A percentile compares a stretch with the other conserved stretches of the same genome.
Conservation (phyloP, 2,113 vertebrate species). For the Oxyura jamaicensis region DNA sequence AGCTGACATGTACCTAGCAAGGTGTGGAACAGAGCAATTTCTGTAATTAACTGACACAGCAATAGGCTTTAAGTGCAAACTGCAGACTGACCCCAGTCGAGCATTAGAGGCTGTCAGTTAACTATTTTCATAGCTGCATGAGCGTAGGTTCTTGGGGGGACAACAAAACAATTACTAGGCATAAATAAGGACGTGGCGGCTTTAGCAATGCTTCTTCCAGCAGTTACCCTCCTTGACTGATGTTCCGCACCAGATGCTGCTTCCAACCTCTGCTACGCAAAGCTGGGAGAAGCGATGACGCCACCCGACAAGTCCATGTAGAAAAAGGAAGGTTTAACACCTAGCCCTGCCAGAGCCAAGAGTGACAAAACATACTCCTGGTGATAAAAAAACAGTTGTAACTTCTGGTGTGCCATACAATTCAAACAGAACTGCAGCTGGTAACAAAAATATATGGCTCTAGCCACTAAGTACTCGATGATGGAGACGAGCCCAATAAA, state of each 20-base stretch:
- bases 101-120: not conserved
- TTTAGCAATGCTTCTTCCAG: not conserved
- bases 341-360: not conserved
- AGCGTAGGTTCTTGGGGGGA: not conserved
- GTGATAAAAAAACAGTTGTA: not conserved
- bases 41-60: not conserved
- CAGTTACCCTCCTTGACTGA: not conserved
- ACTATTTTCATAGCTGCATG: not conserved
- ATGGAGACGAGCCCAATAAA: not conserved
- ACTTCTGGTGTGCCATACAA: not conserved
- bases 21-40: not conserved
- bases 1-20: not conserved
- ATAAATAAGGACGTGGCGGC: not conserved
- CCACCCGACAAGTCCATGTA: not conserved
- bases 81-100: not conserved
- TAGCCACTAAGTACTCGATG: not conserved
- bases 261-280: not conserved
- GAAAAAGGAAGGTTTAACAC: not conserved
- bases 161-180: not conserved
- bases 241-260: not conserved
- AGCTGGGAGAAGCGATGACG: not conserved
- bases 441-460: not conserved
- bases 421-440: not conserved
- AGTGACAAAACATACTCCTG: not conserved
- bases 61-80: not conserved